phyloP scores from a whole-genome alignment of 2,888 invertebrate genomes.

The Zhengitettix transpicula region DNA sequence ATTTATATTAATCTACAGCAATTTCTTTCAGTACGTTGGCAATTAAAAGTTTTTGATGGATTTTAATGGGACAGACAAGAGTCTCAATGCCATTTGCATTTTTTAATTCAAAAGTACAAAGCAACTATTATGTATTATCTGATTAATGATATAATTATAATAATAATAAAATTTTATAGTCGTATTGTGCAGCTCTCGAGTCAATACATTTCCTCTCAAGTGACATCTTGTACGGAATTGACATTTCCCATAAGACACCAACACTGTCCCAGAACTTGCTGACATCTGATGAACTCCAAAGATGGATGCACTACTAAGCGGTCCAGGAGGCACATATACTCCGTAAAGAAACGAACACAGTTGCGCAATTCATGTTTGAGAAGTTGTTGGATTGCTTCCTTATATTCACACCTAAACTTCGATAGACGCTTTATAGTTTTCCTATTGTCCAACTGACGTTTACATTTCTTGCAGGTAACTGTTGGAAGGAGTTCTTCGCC shows the following conservation, averaged over 20 bases:
- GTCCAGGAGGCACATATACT: slow-evolving; percentile 2
- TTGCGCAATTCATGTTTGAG: neutral
- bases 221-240: neutral
- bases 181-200: too few relatives aligned
- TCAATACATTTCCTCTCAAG: too few relatives aligned
- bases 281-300: slow-evolving; percentile 3
- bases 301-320: slow-evolving; percentile 3
- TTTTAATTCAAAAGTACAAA: too few relatives aligned
- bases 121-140: too few relatives aligned
- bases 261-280: slow-evolving; percentile 4
- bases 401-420: neutral
- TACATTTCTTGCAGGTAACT: neutral
- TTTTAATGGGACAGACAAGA: too few relatives aligned
- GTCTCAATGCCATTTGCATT: too few relatives aligned
- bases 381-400: neutral
- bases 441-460: neutral
- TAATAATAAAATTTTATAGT: too few relatives aligned
- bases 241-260: slow-evolving; percentile 6
- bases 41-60: too few relatives aligned
- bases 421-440: neutral
- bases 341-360: neutral
- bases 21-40: too few relatives aligned
- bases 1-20: too few relatives aligned
- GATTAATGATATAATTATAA: too few relatives aligned
- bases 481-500: neutral